These are phyloP conservation scores for Chrysogorgia sp. DNA, from an alignment of 92 coral and sea anemone genomes.

Conservation along the genomic window DNA sequence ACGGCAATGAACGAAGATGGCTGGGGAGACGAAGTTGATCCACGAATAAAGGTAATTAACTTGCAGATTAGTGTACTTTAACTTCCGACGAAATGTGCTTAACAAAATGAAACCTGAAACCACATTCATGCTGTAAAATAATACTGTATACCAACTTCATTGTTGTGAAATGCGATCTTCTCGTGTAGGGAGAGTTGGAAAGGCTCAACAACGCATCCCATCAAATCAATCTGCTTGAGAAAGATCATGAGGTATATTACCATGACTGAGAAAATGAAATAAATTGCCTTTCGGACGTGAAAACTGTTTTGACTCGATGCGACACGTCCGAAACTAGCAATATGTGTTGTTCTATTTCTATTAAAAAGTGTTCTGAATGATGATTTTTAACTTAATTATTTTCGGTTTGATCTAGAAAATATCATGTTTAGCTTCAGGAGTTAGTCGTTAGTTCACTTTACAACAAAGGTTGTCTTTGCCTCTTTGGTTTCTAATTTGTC, in stretches of 20 bases:
- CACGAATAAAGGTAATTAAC: conserved; percentile 78
- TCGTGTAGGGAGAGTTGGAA: conserved; percentile 82
- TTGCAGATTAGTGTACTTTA: not conserved
- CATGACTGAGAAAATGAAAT: not conserved
- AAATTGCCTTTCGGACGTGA: not conserved
- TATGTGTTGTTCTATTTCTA: too few species aligned
- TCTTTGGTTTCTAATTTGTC: too few species aligned
- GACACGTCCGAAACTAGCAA: too few species aligned
- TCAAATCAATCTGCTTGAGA: conserved; percentile 86
- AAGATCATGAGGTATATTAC: conserved; percentile 80
- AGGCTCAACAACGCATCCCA: conserved; percentile 83
- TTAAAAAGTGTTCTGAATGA: too few species aligned
- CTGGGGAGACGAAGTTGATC: conserved; percentile 78
- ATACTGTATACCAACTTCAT: not conserved
- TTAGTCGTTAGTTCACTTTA: too few species aligned
- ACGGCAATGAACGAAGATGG: conserved; percentile 63
- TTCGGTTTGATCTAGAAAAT: too few species aligned
- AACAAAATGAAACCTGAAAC: conserved; percentile 23
- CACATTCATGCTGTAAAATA: not conserved
- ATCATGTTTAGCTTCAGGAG: too few species aligned
- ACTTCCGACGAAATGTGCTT: not conserved
- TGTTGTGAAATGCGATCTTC: not conserved
- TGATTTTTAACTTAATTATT: too few species aligned
- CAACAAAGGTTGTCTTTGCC: too few species aligned
- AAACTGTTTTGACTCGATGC: too few species aligned